Conservation (phyloP, 2,113 vertebrate genomes). For the Ammodytes marinus region DNA sequence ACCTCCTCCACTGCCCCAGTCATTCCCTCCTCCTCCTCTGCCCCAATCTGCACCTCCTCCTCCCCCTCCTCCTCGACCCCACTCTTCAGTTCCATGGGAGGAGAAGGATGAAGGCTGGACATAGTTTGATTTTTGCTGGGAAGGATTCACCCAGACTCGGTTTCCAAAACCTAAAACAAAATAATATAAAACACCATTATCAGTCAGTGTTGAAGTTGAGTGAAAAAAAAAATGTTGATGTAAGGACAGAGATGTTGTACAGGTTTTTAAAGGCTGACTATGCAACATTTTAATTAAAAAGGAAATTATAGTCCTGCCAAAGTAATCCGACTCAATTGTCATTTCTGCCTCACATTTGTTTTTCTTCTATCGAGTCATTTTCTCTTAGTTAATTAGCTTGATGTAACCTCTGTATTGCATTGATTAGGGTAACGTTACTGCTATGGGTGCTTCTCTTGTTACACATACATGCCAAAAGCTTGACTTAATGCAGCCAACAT, state of each 20-base stretch:
- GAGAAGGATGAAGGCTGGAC: conserved; percentile 89
- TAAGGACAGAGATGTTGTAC: too few species aligned
- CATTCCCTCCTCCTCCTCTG: conserved; percentile 48
- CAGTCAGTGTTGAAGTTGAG: not conserved
- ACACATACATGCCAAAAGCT: too few species aligned
- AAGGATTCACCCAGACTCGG: conserved; percentile 86
- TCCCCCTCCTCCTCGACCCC: conserved; percentile 49
- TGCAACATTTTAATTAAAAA: too few species aligned
- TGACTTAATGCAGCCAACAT: too few species aligned
- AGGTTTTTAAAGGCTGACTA: too few species aligned
- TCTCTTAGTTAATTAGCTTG: too few species aligned
- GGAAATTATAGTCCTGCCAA: not conserved
- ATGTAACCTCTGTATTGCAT: too few species aligned
- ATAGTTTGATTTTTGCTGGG: conserved; percentile 82
- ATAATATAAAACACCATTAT: not conserved
- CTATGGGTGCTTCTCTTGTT: too few species aligned
- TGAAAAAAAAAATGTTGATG: not conserved
- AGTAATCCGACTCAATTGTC: too few species aligned
- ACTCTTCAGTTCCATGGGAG: conserved; percentile 66
- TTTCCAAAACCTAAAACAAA: conserved; percentile 80
- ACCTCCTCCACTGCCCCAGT: conserved; percentile 45
- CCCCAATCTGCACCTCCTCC: conserved; percentile 78
- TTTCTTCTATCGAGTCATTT: too few species aligned
- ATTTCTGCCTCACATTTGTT: too few species aligned
- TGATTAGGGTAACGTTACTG: too few species aligned